Evolutionary conservation across 1,140 invertebrate genomes (phyloP).

Genomic region (Temnothorax nylanderi): DNA sequence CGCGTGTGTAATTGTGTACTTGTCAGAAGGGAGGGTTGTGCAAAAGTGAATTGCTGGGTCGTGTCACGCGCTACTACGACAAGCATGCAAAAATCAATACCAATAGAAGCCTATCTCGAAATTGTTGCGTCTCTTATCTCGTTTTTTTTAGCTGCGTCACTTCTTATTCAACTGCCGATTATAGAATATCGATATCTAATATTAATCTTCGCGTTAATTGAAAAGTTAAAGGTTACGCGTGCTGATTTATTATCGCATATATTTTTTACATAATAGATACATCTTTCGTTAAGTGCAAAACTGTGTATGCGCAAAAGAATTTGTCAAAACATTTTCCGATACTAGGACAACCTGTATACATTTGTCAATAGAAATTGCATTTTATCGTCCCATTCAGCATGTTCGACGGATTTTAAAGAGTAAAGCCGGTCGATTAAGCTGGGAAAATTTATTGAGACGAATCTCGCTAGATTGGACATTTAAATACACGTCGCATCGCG

Average conservation of each 20-base stretch:
- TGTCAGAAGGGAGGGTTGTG: slow-evolving; percentile 52
- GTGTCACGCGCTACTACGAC: slow-evolving; percentile 60
- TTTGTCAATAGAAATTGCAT: slow-evolving; percentile 36
- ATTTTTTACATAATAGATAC: not conserved
- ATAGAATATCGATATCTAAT: not conserved
- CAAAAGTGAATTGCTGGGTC: slow-evolving; percentile 69
- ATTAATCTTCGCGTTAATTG: not conserved
- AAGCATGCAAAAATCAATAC: slow-evolving; percentile 69
- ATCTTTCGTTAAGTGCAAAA: not conserved
- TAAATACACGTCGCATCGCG: slow-evolving; percentile 39
- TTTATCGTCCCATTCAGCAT: slow-evolving; percentile 38
- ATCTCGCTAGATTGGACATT: slow-evolving; percentile 50
- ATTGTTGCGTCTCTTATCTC: slow-evolving; percentile 45
- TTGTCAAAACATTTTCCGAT: not conserved
- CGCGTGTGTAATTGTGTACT: slow-evolving; percentile 64
- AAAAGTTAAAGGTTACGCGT: not conserved
- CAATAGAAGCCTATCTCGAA: slow-evolving; percentile 28
- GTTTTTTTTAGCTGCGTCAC: not conserved
- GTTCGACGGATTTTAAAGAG: slow-evolving; percentile 21
- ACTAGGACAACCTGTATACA: not conserved
- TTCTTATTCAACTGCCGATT: not conserved
- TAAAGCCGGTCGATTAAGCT: not conserved
- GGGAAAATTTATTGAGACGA: slow-evolving; percentile 53
- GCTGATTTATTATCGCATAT: not conserved
- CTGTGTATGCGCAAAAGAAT: not conserved